phyloP scores from a whole-genome alignment of 2,797 vertebrate genomes.

The Sparidentex hasta region DNA sequence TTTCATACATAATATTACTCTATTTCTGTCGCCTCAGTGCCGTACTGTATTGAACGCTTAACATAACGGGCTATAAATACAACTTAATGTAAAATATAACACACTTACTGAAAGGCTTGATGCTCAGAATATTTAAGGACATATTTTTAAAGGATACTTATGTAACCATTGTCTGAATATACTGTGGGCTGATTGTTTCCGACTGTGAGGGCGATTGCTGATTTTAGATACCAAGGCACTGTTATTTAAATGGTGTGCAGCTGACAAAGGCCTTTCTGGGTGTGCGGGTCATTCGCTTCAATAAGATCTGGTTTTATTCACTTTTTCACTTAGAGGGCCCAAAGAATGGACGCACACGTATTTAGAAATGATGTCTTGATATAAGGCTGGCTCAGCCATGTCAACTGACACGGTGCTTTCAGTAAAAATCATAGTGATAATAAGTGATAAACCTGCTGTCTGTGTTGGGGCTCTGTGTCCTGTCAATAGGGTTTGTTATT shows the following conservation, averaged over 20 bases:
- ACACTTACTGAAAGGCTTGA: background rate
- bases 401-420: no score
- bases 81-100: background rate
- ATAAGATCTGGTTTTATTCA: slow-evolving; percentile 18
- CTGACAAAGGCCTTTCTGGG: slow-evolving; percentile 34
- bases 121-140: background rate
- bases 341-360: no score
- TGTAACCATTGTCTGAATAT: background rate
- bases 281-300: slow-evolving; percentile 25
- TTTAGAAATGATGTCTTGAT: no score
- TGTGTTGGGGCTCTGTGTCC: no score
- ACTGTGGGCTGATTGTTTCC: background rate
- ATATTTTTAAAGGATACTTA: background rate
- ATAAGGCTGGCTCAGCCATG: no score
- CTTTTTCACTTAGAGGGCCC: no score
- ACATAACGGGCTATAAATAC: slow-evolving; percentile 3
- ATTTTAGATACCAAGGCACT: slow-evolving; percentile 41
- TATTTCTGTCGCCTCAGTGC: slow-evolving; percentile 11
- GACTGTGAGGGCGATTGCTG: background rate
- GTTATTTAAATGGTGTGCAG: slow-evolving; percentile 50
- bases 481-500: no score
- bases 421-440: no score
- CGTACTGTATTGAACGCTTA: background rate
- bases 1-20: slow-evolving; percentile 46
- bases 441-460: no score